Conservation (phyloP, 2,113 vertebrate genomes). For the Gobiocypris rarus region DNA sequence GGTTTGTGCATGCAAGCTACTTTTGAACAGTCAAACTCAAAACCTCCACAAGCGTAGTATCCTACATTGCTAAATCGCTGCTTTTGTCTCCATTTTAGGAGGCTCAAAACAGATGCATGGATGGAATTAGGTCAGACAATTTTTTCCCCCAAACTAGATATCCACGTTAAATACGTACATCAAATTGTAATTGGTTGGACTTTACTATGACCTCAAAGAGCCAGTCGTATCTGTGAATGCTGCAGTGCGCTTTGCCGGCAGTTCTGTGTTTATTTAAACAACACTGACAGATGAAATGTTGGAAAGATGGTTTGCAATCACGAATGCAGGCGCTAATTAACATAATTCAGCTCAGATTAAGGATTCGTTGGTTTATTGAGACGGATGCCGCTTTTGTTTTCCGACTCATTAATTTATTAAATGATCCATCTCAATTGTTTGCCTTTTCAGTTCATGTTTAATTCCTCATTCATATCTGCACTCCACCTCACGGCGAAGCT, state of each 20-base stretch:
- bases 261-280: not conserved
- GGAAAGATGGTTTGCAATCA: conserved; percentile 61
- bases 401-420: conserved; percentile 63
- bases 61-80: not conserved
- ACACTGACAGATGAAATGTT: conserved; percentile 33
- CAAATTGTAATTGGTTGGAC: not conserved
- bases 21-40: not conserved
- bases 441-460: conserved; percentile 54
- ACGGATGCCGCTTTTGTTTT: conserved; percentile 66
- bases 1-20: not conserved
- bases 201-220: not conserved
- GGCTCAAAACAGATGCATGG: not conserved
- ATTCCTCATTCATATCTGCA: conserved; percentile 53
- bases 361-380: conserved; percentile 67
- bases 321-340: conserved; percentile 66
- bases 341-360: conserved; percentile 68
- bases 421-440: conserved; percentile 63
- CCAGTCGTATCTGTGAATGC: not conserved
- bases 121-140: conserved; percentile 1
- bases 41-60: not conserved
- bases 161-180: not conserved
- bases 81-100: conserved; percentile 7
- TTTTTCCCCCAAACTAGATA: not conserved
- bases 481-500: conserved; percentile 21
- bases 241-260: not conserved